These are phyloP conservation scores for Drosophila seguyi DNA, from an alignment of 1,140 invertebrate species.

Conservation along the genomic window DNA sequence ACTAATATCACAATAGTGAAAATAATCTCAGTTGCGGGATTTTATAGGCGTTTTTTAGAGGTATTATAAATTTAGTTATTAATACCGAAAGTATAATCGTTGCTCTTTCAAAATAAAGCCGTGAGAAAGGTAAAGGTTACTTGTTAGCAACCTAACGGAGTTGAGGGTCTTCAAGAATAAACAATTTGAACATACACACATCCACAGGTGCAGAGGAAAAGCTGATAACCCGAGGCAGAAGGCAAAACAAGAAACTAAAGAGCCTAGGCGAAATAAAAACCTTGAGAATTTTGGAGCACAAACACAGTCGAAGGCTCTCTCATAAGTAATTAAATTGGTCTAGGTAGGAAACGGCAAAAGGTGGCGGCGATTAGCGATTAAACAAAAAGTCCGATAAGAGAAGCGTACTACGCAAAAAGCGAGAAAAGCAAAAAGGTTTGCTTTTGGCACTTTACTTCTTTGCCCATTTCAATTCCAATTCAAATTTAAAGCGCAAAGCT, in stretches of 20 bases:
- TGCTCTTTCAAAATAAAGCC: too few relatives aligned
- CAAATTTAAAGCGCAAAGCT: slow-evolving; percentile 33
- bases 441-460: slow-evolving; percentile 34
- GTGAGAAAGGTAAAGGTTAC: slow-evolving; percentile 4
- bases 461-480: slow-evolving; percentile 40
- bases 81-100: too few relatives aligned
- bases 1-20: neutral
- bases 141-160: neutral
- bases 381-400: slow-evolving; percentile 44
- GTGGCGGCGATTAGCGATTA: slow-evolving; percentile 41
- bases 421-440: slow-evolving; percentile 44
- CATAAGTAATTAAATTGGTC: slow-evolving; percentile 56
- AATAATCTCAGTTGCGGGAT: too few relatives aligned
- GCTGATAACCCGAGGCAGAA: slow-evolving; percentile 44
- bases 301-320: slow-evolving; percentile 22
- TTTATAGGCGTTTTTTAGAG: too few relatives aligned
- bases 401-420: slow-evolving; percentile 31
- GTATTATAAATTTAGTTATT: too few relatives aligned
- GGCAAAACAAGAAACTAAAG: slow-evolving; percentile 64
- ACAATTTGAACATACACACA: neutral
- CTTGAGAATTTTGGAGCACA: slow-evolving; percentile 47
- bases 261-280: slow-evolving; percentile 33
- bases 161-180: slow-evolving; percentile 18
- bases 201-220: slow-evolving; percentile 14
- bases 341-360: slow-evolving; percentile 42